Base-by-base conservation (phyloP, 2,888 invertebrate genomes). In the Ophonus ardosiacus region DNA sequence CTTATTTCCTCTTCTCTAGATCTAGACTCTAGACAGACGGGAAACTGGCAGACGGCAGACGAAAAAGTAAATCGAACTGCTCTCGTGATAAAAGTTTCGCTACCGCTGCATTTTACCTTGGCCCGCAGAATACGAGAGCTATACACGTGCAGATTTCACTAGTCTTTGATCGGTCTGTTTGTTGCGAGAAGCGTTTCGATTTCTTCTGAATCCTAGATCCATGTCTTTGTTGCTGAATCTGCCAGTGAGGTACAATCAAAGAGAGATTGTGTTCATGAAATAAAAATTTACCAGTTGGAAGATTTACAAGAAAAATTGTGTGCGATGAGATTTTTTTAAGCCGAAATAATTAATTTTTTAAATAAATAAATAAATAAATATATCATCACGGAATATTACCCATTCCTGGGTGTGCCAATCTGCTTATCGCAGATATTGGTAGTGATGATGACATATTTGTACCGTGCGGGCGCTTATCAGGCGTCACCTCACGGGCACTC, bases 51-150 rank as follows among this genome's bases (percentile, higher is more conserved):
- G n/a, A 0, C 31, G 38, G 40, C 17, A 17, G 51, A 0, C 8
- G 71, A 74, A 74, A 74, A 74, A 74, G 78, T 59, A 80, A 80
- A 80, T 80, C 79, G 79, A 80, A 80, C 61, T n/a, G 7, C 21
- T 21, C 24, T 76, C 24, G 56, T 15, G 59, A 59, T 80, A 57
- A 57, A 78, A 80, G 59, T 80, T 80, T 80, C 38, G 79, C 79
- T 31, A 61, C 79, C 24, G 38, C 79, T 80, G 79, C 79, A 80
- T 17, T 80, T 61, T 80, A 18, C 24, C n/a, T 31, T 38, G 31
- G 57, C 38, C 40, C 59, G 61, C 38, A 40, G 21, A 21, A 10
- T 21, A n/a, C n/a, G 63, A 63, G 21, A 31, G 38, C 57, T 80
- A 31, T 31, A 59, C 79, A 59, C 79, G 79, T 80, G 61, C 79